These are phyloP conservation scores for Armadillidium nasatum DNA, from an alignment of 1,140 invertebrate species.

Conservation along the genomic window DNA sequence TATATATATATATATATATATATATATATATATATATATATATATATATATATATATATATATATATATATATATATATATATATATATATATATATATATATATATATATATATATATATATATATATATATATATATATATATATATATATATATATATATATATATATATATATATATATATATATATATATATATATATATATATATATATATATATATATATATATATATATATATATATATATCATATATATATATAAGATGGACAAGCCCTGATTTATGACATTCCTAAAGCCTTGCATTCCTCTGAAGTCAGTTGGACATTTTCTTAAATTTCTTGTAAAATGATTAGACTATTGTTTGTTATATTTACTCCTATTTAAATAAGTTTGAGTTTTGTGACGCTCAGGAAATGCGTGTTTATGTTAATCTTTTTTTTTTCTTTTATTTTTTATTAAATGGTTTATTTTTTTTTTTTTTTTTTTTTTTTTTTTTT, in stretches of 20 bases:
- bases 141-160: slow-evolving; percentile 6
- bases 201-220: slow-evolving; percentile 22
- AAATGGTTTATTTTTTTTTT: no score
- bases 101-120: slow-evolving; percentile 3
- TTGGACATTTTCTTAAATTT: no score
- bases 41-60: slow-evolving; percentile 3
- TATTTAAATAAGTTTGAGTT: no score
- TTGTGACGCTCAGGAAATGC: no score
- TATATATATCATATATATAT: slow-evolving; percentile 6
- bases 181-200: slow-evolving; percentile 14
- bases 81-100: background rate
- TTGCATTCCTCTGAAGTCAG: no score
- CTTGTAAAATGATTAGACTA: no score
- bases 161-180: slow-evolving; percentile 2
- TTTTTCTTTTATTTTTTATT: no score
- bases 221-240: slow-evolving; percentile 9
- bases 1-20: slow-evolving; percentile 3
- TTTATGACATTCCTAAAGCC: no score
- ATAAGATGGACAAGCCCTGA: background rate
- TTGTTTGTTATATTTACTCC: no score
- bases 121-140: background rate
- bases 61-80: slow-evolving; percentile 1
- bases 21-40: slow-evolving; percentile 3
- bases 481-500: no score
- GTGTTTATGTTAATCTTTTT: no score